Evolutionary conservation across 2,797 vertebrate species (phyloP).

Genomic region (Rachycentron canadum): DNA sequence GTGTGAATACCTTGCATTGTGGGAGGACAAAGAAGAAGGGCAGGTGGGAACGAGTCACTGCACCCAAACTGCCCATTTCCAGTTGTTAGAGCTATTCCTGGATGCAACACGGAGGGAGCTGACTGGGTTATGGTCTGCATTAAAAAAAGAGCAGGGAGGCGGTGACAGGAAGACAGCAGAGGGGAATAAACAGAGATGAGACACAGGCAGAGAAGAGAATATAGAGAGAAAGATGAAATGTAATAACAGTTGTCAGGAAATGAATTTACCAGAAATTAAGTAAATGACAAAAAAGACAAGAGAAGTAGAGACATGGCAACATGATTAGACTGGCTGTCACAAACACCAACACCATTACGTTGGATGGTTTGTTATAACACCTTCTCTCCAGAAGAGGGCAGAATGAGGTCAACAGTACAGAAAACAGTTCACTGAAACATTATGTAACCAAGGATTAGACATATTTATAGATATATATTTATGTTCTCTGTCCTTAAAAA

Average conservation of each 20-base stretch:
- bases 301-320: not conserved
- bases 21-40: conserved; percentile 95
- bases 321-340: not conserved
- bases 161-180: not conserved
- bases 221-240: not conserved
- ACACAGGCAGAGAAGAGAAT: not conserved
- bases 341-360: not conserved
- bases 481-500: not conserved
- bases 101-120: conserved; percentile 92
- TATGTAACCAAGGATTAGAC: conserved; percentile 16
- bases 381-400: conserved; percentile 42
- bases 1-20: conserved; percentile 90
- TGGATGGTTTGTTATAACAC: not conserved
- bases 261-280: not conserved
- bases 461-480: conserved; percentile 19
- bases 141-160: not conserved
- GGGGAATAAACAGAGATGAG: not conserved
- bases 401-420: conserved; percentile 15
- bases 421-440: conserved; percentile 1
- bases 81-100: conserved; percentile 92
- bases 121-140: conserved; percentile 90
- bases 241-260: not conserved
- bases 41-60: conserved; percentile 94
- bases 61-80: conserved; percentile 94
- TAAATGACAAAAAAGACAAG: not conserved